Conservation (phyloP, 2,888 invertebrate species). For the Noctua janthe region DNA sequence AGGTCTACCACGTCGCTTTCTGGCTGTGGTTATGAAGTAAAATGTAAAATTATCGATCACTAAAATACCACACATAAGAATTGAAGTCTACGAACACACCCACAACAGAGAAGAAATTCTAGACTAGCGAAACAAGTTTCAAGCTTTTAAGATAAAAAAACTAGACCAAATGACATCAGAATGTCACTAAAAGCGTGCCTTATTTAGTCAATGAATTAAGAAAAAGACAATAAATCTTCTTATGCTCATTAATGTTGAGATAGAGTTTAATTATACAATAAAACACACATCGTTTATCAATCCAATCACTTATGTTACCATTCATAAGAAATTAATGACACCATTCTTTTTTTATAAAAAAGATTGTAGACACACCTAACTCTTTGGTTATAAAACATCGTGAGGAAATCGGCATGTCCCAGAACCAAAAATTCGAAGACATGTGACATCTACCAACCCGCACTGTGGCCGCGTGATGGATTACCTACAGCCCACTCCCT, state of each 20-base stretch:
- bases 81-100: not conserved
- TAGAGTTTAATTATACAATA: constrained; percentile 57
- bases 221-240: constrained; percentile 48
- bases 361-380: not conserved
- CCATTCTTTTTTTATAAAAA: not conserved
- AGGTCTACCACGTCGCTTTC: not conserved
- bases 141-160: constrained; percentile 1
- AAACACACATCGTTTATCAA: constrained; percentile 56
- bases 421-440: not conserved
- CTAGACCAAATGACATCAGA: constrained; percentile 27
- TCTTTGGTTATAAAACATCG: not conserved
- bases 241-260: constrained; percentile 46
- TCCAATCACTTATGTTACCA: constrained; percentile 54
- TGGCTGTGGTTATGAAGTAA: no score
- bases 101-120: not conserved
- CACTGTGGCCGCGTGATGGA: not conserved
- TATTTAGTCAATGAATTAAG: constrained; percentile 16
- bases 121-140: constrained; percentile 17
- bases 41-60: not conserved
- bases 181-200: constrained; percentile 28
- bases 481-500: no score
- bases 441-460: not conserved
- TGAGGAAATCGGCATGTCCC: not conserved
- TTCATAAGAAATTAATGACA: constrained; percentile 36
- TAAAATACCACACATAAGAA: not conserved